phyloP scores from a whole-genome alignment of 2,797 vertebrate species.

The Takifugu rubripes region DNA sequence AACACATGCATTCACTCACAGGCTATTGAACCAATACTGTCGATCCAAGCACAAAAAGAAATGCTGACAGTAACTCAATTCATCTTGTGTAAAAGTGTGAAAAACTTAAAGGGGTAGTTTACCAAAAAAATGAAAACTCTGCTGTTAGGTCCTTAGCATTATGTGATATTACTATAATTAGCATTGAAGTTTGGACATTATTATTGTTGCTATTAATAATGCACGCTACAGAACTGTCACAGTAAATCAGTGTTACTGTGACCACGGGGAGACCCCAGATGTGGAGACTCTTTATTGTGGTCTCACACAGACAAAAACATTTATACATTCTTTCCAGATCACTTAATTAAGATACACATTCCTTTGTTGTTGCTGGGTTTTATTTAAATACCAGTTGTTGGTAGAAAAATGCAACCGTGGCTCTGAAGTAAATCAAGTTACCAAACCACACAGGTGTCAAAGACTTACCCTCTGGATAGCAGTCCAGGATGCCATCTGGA shows the following conservation, averaged over 20 bases:
- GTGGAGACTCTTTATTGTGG: constrained; percentile 36
- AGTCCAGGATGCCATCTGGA: constrained; percentile 81
- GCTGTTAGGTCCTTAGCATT: too few species aligned
- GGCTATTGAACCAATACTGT: neutral
- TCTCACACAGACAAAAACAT: constrained; percentile 30
- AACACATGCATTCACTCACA: constrained; percentile 3
- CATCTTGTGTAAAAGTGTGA: neutral
- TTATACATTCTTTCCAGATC: constrained; percentile 16
- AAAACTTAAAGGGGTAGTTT: neutral
- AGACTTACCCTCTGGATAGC: constrained; percentile 86
- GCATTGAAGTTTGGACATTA: too few species aligned
- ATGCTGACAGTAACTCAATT: neutral
- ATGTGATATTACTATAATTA: too few species aligned
- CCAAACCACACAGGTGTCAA: too few species aligned
- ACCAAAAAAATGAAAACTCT: too few species aligned
- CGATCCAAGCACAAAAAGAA: neutral
- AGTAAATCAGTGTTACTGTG: constrained; percentile 24
- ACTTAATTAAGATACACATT: constrained; percentile 30
- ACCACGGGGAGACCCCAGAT: constrained; percentile 43
- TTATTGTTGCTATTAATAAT: too few species aligned
- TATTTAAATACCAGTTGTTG: constrained; percentile 22
- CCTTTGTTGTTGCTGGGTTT: neutral
- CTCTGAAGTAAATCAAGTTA: neutral
- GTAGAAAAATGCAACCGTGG: neutral
- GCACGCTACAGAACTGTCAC: neutral